Evolutionary conservation across 2,797 vertebrate species (phyloP).

Genomic region (Danio jaintianensis): DNA sequence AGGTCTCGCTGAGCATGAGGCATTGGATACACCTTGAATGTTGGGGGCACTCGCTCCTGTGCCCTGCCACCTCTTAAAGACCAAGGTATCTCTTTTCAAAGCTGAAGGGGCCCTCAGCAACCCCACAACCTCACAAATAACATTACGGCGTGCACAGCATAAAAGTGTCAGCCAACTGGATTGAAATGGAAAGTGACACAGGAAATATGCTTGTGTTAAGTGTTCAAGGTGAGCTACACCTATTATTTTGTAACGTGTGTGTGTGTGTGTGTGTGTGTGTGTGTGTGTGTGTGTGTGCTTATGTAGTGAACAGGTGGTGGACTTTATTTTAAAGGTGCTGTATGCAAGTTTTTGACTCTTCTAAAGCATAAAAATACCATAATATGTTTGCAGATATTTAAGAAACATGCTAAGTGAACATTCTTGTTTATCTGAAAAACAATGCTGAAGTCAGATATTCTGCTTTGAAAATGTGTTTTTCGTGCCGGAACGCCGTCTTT

Average conservation of each 20-base stretch:
- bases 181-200: slow-evolving; percentile 17
- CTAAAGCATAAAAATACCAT: too few relatives aligned
- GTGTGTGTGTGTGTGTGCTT: neutral
- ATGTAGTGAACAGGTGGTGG: slow-evolving; percentile 4
- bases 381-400: too few relatives aligned
- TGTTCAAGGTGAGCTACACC: neutral
- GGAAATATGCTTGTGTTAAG: slow-evolving; percentile 1
- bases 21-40: slow-evolving; percentile 81
- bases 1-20: slow-evolving; percentile 77
- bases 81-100: slow-evolving; percentile 79
- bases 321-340: too few relatives aligned
- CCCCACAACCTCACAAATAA: slow-evolving; percentile 37
- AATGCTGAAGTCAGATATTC: too few relatives aligned
- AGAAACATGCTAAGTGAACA: too few relatives aligned
- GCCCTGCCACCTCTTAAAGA: slow-evolving; percentile 74
- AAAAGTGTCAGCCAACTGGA: slow-evolving; percentile 60
- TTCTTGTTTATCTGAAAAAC: too few relatives aligned
- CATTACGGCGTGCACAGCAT: slow-evolving; percentile 62
- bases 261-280: neutral
- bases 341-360: too few relatives aligned
- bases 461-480: too few relatives aligned
- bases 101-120: slow-evolving; percentile 68
- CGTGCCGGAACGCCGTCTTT: too few relatives aligned
- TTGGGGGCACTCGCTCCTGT: slow-evolving; percentile 50
- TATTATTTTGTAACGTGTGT: neutral